Percentiles rank a stretch among this genome's conserved stretches.
These are phyloP conservation scores for Mellivora capensis DNA, from an alignment of 2,113 vertebrate genomes.

Conservation along the genomic window DNA sequence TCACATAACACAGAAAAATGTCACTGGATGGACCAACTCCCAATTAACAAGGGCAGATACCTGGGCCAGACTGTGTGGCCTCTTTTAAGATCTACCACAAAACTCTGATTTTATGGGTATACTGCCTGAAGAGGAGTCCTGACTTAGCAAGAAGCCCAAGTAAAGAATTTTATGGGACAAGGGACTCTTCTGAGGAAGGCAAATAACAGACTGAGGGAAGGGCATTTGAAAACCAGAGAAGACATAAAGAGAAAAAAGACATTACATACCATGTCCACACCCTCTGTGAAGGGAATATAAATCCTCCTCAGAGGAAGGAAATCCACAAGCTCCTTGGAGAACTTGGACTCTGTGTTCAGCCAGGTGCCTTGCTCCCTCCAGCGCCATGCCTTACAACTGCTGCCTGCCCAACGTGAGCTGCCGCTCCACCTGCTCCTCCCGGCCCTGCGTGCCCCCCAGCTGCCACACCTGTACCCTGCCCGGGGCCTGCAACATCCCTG, in stretches of 20 bases:
- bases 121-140: constrained; percentile 54
- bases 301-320: neutral
- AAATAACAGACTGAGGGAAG: constrained; percentile 56
- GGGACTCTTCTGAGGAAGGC: constrained; percentile 61
- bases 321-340: neutral
- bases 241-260: constrained; percentile 58
- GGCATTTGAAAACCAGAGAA: constrained; percentile 43
- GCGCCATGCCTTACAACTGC: constrained; percentile 26
- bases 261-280: constrained; percentile 58
- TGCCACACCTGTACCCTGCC: constrained; percentile 48
- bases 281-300: constrained; percentile 66
- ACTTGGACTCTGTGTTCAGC: neutral
- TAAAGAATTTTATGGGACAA: constrained; percentile 70
- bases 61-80: constrained; percentile 15
- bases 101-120: constrained; percentile 58
- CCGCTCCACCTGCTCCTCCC: neutral
- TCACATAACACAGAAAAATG: neutral
- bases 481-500: constrained; percentile 41
- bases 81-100: constrained; percentile 72
- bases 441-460: constrained; percentile 48
- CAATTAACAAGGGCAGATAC: constrained; percentile 48
- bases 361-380: fast-evolving
- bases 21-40: constrained; percentile 22
- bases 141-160: constrained; percentile 73
- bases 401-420: constrained; percentile 49